Percentiles rank a stretch among this genome's conserved stretches.
phyloP scores from a whole-genome alignment of 30 jellyfish, hydroid and myxozoan genomes.

The Hydractinia echinata region DNA sequence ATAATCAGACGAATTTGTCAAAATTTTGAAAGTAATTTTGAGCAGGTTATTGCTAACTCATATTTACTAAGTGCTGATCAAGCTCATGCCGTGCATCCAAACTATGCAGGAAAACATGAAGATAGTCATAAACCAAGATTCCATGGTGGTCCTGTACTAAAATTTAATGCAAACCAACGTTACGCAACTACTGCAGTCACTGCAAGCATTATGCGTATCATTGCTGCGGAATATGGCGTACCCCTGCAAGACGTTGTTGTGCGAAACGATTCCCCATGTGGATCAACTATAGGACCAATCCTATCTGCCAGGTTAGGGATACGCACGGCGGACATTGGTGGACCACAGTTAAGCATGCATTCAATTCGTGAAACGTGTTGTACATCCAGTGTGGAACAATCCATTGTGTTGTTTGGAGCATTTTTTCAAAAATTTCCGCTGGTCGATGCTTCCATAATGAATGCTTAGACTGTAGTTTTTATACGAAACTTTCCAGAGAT shows the following conservation, averaged over 20 bases:
- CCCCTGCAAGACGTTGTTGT: constrained; percentile 87
- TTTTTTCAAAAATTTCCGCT: constrained; percentile 58
- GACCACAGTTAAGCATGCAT: constrained; percentile 92
- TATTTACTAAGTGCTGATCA: constrained; percentile 93
- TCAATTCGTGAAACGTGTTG: constrained; percentile 92
- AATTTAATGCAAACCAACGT: constrained; percentile 62
- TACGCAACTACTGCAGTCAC: constrained; percentile 92
- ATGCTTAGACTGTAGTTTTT: too few species aligned
- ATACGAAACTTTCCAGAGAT: too few species aligned
- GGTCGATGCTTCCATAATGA: constrained; percentile 8
- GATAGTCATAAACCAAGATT: constrained; percentile 65
- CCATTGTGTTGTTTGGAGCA: constrained; percentile 50
- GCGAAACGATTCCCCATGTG: constrained; percentile 90
- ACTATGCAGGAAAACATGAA: constrained; percentile 83
- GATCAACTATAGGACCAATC: constrained; percentile 94
- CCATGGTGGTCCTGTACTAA: constrained; percentile 81
- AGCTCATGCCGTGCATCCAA: constrained; percentile 98
- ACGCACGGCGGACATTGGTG: constrained; percentile 86
- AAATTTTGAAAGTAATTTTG: constrained; percentile 41
- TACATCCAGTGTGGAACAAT: constrained; percentile 80
- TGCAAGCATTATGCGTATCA: constrained; percentile 58
- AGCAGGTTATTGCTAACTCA: constrained; percentile 69
- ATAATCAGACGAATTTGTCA: constrained; percentile 59
- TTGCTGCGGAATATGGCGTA: constrained; percentile 62
- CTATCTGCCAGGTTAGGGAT: constrained; percentile 80